Evolutionary conservation across 2,113 vertebrate genomes (phyloP).

Genomic region (Marmota monax): DNA sequence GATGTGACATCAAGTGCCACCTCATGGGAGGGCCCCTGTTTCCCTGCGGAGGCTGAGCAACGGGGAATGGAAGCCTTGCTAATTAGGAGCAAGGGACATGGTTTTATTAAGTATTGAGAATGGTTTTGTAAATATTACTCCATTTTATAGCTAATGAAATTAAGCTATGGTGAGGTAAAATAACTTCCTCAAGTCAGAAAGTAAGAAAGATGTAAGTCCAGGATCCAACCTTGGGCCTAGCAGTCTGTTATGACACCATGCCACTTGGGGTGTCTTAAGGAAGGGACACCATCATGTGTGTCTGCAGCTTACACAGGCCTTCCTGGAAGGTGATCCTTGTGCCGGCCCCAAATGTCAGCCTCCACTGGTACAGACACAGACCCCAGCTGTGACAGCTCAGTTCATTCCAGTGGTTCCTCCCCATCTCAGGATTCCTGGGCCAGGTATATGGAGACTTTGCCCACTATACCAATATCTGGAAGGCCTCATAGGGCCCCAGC

Average conservation of each 20-base stretch:
- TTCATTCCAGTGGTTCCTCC: background rate
- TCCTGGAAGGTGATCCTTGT: background rate
- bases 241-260: accelerated
- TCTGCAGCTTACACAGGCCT: background rate
- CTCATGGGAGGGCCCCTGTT: background rate
- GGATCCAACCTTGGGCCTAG: background rate
- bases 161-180: background rate
- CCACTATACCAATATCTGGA: background rate
- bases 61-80: background rate
- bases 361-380: background rate
- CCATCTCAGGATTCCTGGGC: background rate
- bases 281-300: background rate
- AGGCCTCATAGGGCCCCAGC: background rate
- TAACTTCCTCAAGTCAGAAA: background rate
- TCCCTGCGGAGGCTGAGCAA: background rate
- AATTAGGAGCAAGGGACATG: background rate
- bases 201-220: background rate
- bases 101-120: background rate
- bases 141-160: background rate
- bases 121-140: background rate
- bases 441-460: background rate
- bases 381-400: background rate
- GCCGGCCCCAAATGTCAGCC: background rate
- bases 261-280: background rate
- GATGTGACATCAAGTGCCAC: no score